These are phyloP conservation scores for Epinephelus coioides DNA, from an alignment of 2,797 vertebrate genomes.

Conservation along the genomic window DNA sequence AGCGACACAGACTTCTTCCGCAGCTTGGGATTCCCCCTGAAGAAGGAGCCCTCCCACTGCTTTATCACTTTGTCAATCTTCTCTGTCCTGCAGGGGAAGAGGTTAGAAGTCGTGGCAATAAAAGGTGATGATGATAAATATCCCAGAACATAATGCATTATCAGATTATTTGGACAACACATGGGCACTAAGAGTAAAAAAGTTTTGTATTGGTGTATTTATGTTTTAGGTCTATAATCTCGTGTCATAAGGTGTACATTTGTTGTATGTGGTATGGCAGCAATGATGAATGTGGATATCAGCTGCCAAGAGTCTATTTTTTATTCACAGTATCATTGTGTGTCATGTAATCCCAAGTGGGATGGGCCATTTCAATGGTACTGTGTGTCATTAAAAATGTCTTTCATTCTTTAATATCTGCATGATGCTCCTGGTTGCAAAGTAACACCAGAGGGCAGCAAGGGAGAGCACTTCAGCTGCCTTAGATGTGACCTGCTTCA, in stretches of 20 bases:
- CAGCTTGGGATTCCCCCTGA: slow-evolving; percentile 96
- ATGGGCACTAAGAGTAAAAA: too few relatives aligned
- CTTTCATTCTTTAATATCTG: not conserved
- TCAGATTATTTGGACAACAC: too few relatives aligned
- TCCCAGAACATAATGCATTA: not conserved
- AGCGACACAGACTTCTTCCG: slow-evolving; percentile 97
- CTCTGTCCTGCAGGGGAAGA: slow-evolving; percentile 88
- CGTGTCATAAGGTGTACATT: not conserved
- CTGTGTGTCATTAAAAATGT: not conserved
- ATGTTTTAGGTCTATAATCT: too few relatives aligned
- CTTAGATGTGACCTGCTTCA: not conserved
- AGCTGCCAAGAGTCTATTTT: not conserved
- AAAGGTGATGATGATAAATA: not conserved
- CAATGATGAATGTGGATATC: not conserved
- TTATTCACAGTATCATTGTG: not conserved
- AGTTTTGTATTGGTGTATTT: too few relatives aligned
- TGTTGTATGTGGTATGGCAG: not conserved
- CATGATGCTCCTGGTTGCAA: not conserved
- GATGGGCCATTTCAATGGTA: not conserved
- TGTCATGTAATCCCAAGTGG: slow-evolving; percentile 2
- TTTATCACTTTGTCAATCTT: slow-evolving; percentile 97
- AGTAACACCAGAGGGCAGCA: slow-evolving; percentile 50
- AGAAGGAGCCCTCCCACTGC: slow-evolving; percentile 98
- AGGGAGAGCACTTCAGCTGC: not conserved
- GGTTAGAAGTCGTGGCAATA: not conserved